Evolutionary conservation across 2,888 invertebrate genomes (phyloP).

Genomic region (Euzetes globulus): DNA sequence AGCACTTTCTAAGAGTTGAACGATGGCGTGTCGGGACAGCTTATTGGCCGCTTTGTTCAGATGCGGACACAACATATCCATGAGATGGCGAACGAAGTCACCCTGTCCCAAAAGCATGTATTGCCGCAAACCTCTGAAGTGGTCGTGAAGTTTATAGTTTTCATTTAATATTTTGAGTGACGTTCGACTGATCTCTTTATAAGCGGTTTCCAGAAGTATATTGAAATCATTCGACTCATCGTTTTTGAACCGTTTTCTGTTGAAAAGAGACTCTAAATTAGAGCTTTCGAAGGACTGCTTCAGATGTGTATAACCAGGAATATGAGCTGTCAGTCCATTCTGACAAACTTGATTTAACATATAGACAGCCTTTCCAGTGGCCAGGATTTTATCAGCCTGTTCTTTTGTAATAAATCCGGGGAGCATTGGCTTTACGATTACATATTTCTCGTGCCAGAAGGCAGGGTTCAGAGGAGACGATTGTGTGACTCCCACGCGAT

Average conservation of each 20-base stretch:
- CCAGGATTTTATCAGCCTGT: slow-evolving; percentile 62
- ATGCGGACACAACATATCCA: slow-evolving; percentile 86
- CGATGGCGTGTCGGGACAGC: slow-evolving; percentile 76
- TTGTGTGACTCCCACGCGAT: not conserved
- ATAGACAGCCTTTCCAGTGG: slow-evolving; percentile 91
- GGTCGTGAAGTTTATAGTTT: slow-evolving; percentile 80
- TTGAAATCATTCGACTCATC: slow-evolving; percentile 68
- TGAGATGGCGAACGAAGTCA: slow-evolving; percentile 86
- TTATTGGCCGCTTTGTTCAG: slow-evolving; percentile 75
- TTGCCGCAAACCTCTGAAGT: slow-evolving; percentile 75
- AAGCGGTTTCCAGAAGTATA: slow-evolving; percentile 71
- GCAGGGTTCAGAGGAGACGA: slow-evolving; percentile 53
- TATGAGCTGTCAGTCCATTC: slow-evolving; percentile 51
- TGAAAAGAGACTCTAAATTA: slow-evolving; percentile 57
- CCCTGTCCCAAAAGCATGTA: slow-evolving; percentile 91
- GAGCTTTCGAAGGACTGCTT: slow-evolving; percentile 40
- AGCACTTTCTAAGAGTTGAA: slow-evolving; percentile 50
- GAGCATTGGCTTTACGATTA: slow-evolving; percentile 77
- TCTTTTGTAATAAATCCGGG: slow-evolving; percentile 78
- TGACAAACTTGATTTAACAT: slow-evolving; percentile 86
- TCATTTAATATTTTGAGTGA: slow-evolving; percentile 76
- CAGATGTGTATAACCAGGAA: slow-evolving; percentile 44
- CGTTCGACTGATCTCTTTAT: slow-evolving; percentile 74
- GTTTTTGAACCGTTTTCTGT: slow-evolving; percentile 43
- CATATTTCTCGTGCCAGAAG: slow-evolving; percentile 92